A percentile compares a stretch with the other conserved stretches of the same genome.
These are phyloP conservation scores for Sturmia bella DNA, from an alignment of 2,888 invertebrate genomes.

Conservation along the genomic window DNA sequence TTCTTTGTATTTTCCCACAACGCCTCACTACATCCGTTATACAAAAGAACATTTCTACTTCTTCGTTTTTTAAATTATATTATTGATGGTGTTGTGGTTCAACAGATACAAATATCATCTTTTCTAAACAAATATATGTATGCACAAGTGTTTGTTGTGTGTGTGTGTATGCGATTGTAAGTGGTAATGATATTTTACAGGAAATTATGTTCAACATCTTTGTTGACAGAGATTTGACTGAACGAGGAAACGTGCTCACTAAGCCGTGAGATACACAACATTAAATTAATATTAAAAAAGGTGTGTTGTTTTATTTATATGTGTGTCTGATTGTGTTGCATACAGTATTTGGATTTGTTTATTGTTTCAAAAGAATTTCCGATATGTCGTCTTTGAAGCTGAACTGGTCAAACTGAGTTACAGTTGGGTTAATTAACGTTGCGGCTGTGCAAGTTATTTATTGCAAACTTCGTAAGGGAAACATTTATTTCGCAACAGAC, in stretches of 20 bases:
- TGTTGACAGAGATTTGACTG: constrained; percentile 19
- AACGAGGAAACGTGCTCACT: constrained; percentile 14
- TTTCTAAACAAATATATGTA: neutral
- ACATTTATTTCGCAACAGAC: too few species aligned
- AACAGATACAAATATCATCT: neutral
- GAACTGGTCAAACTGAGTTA: too few species aligned
- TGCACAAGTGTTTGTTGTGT: neutral
- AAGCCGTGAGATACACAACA: neutral
- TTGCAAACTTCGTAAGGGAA: too few species aligned
- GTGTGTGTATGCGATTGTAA: neutral
- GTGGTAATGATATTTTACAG: constrained; percentile 44
- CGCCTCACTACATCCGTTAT: neutral
- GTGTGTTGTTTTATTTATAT: neutral
- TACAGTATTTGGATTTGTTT: too few species aligned
- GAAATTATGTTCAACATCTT: constrained; percentile 50
- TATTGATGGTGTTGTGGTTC: constrained; percentile 15
- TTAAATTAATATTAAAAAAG: constrained; percentile 9
- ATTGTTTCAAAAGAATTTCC: too few species aligned
- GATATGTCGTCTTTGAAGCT: too few species aligned
- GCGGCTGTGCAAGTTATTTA: too few species aligned
- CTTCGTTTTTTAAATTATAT: neutral
- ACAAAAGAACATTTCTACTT: constrained; percentile 6
- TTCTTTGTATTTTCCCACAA: neutral
- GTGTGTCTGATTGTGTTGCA: too few species aligned
- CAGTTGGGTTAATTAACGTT: too few species aligned